These are phyloP conservation scores for Mionectes macconnelli DNA, from an alignment of 2,113 vertebrate genomes.

Conservation along the genomic window DNA sequence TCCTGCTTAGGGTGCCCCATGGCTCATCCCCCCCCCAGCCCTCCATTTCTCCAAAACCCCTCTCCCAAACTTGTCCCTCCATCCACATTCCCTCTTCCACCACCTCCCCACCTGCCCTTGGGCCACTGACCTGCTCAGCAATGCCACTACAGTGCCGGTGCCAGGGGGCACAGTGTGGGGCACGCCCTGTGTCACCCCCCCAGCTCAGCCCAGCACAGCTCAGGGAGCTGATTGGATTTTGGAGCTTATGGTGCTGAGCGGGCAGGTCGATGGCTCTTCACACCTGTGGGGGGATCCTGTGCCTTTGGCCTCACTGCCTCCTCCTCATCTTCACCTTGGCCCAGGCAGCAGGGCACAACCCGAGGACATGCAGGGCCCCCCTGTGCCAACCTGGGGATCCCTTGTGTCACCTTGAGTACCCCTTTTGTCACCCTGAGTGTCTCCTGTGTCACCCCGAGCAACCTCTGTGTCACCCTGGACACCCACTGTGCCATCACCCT, in stretches of 20 bases:
- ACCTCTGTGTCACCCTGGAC: background rate
- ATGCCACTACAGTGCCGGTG: rapidly evolving
- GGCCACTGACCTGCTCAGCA: background rate
- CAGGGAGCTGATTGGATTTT: background rate
- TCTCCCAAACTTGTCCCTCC: rapidly evolving
- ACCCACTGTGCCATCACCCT: background rate
- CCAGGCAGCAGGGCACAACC: background rate
- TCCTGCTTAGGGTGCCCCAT: background rate
- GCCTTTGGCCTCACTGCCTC: background rate
- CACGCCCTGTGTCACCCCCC: background rate
- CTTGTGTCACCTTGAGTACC: background rate
- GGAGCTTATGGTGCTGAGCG: background rate
- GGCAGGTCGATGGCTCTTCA: background rate
- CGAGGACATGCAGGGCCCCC: too few relatives aligned
- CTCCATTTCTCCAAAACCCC: rapidly evolving
- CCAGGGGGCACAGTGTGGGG: rapidly evolving
- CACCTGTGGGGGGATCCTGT: background rate
- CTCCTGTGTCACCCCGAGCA: background rate
- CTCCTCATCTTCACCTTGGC: background rate
- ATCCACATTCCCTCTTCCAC: background rate
- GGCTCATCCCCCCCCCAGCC: rapidly evolving
- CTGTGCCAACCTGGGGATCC: background rate
- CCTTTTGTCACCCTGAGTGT: background rate
- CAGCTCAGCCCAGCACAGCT: background rate
- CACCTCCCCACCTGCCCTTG: background rate